These are phyloP conservation scores for Brotogeris chrysoptera DNA, from an alignment of 2,797 vertebrate genomes.

Conservation along the genomic window DNA sequence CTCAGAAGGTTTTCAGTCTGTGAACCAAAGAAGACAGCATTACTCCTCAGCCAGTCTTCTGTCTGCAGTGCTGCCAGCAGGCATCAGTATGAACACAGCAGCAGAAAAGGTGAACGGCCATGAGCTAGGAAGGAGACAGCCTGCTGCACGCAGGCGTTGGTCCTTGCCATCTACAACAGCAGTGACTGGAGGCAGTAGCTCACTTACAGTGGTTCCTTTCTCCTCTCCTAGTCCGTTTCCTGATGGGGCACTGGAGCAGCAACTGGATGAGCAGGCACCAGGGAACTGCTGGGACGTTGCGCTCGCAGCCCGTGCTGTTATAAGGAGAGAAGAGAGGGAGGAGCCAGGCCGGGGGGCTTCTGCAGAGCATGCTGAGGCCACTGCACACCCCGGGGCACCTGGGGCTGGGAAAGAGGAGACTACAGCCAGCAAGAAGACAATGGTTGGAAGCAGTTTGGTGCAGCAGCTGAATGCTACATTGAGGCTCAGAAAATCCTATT, in stretches of 20 bases:
- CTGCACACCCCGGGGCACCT: neutral
- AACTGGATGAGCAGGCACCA: neutral
- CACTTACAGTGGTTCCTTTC: conserved; percentile 3
- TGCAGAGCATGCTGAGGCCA: neutral
- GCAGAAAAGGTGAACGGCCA: neutral
- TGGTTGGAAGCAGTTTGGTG: neutral
- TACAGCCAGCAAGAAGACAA: neutral
- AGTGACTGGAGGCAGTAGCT: neutral
- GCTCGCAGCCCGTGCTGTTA: fast-evolving
- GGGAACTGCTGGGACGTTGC: neutral
- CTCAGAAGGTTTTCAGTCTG: neutral
- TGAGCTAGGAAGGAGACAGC: neutral
- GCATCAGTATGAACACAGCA: neutral
- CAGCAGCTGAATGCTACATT: neutral
- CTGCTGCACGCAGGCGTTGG: neutral
- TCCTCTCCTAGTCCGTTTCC: neutral
- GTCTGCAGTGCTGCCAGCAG: neutral
- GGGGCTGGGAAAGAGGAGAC: neutral
- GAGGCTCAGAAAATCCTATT: neutral
- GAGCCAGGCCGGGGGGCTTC: neutral
- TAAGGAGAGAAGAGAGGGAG: conserved; percentile 12
- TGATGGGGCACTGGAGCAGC: neutral
- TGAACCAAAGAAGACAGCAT: neutral
- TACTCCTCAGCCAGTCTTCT: neutral
- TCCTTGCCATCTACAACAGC: neutral